Evolutionary conservation across 2,888 invertebrate species (phyloP), one percentile per base, ranked within the genome.

Genomic region (Syritta pipiens): DNA sequence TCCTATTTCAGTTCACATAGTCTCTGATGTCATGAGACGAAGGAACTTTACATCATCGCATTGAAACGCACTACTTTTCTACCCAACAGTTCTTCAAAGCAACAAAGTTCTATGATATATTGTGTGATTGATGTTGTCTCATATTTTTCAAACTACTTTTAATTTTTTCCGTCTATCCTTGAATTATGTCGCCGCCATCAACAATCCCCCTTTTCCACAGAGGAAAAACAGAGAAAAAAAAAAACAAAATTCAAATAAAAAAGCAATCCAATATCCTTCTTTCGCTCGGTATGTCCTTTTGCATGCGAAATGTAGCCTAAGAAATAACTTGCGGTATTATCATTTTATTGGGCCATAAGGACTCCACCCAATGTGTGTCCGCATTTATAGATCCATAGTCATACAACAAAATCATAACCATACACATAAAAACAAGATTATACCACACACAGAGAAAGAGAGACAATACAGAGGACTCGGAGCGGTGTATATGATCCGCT

Each of bases 331-430:
- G 67, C 62, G 72, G 74, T 74, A 79, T 79, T 79, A 79, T 74
- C 62, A 79, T 79, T 79, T 79, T 79, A 79, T 79, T 74, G 67
- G 74, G 60, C 79, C 74, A 79, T 79, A 65, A 79, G 67, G 74
- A 74, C 67, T 74, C 74, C 67, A 62, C 74, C 79, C 74, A 62
- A 74, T 74, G 68, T 68, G 60, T 57, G 79, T 79, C 79, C 62
- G 30, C 79, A 68, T 79, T 74, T 74, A 79, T 79, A 74, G 74
- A 74, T 74, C 79, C 57, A 79, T 51, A 62, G 67, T 79, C 55
- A 44, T 68, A 60, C 26, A 65, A 71, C 68, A 57, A 62, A 74
- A 74, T 68, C 79, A 74, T 79, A 79, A 79, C 74, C 67, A 24
- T 74, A 51, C 49, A 51, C 51, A 74, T 68, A 62, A 67, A 79